Evolutionary conservation across 2,888 invertebrate species (phyloP).

Genomic region (Lepidocyrtinus sp.): DNA sequence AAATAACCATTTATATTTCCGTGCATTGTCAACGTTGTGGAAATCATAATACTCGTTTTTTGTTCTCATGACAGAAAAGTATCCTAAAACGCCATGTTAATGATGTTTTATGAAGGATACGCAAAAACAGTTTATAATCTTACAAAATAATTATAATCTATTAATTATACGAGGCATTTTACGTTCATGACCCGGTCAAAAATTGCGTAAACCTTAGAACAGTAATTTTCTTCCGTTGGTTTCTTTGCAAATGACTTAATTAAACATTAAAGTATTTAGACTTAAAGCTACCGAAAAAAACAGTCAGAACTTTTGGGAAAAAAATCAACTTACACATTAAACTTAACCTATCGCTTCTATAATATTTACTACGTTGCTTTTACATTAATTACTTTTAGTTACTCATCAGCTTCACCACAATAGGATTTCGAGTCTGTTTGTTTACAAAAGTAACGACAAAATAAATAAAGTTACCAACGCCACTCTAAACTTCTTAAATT

Average conservation of each 20-base stretch:
- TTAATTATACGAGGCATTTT: background rate
- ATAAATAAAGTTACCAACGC: background rate
- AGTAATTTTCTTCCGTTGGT: no score
- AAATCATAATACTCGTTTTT: background rate
- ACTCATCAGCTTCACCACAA: no score
- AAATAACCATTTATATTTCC: no score
- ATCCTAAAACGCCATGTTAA: no score
- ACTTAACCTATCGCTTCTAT: background rate
- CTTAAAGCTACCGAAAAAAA: no score
- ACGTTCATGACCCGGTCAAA: background rate
- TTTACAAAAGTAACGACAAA: no score
- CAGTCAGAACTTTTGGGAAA: no score
- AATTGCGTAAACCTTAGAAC: background rate
- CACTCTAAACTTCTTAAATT: background rate
- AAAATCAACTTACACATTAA: no score
- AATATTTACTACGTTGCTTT: background rate
- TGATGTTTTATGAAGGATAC: background rate
- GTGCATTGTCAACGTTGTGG: background rate
- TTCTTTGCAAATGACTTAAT: no score
- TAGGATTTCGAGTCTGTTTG: no score
- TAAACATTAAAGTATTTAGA: no score
- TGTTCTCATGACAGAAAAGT: no score
- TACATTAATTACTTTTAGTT: background rate
- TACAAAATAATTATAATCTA: background rate
- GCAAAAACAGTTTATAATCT: background rate